These are phyloP conservation scores for Solenopsis invicta DNA, from an alignment of 1,140 invertebrate genomes.

Conservation along the genomic window DNA sequence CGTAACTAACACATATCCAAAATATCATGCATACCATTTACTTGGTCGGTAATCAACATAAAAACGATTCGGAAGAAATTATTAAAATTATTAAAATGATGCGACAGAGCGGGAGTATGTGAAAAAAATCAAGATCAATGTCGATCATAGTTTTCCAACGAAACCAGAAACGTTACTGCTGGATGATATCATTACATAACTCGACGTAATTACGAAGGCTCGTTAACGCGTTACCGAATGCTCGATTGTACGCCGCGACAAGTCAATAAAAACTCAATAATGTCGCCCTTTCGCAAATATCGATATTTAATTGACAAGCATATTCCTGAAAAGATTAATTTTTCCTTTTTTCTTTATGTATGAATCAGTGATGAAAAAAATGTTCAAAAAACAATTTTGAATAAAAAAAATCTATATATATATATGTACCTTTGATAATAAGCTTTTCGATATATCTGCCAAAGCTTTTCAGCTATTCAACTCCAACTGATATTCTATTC, in stretches of 20 bases:
- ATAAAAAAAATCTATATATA: neutral
- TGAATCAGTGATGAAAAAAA: neutral
- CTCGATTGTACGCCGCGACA: slow-evolving; percentile 34
- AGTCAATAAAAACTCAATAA: slow-evolving; percentile 67
- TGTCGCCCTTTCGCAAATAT: slow-evolving; percentile 53
- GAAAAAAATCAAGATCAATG: slow-evolving; percentile 28
- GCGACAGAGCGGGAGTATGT: neutral
- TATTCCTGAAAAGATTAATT: neutral
- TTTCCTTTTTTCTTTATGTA: neutral
- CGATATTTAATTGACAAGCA: slow-evolving; percentile 59
- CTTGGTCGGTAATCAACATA: neutral
- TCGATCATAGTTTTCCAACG: slow-evolving; percentile 45
- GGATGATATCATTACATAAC: slow-evolving; percentile 55
- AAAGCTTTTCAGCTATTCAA: slow-evolving; percentile 9
- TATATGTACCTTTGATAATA: neutral
- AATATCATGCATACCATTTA: slow-evolving; percentile 2
- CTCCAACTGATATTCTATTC: neutral
- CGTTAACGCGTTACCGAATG: slow-evolving; percentile 56
- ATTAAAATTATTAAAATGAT: slow-evolving; percentile 38
- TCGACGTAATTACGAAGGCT: slow-evolving; percentile 63
- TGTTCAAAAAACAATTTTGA: neutral
- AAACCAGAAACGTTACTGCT: slow-evolving; percentile 37
- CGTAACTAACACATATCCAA: neutral
- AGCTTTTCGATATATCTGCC: neutral
- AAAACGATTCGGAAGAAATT: slow-evolving; percentile 33